Evolutionary conservation across 2,888 invertebrate species (phyloP).

Genomic region (Gastracanthus pulcherrimus): DNA sequence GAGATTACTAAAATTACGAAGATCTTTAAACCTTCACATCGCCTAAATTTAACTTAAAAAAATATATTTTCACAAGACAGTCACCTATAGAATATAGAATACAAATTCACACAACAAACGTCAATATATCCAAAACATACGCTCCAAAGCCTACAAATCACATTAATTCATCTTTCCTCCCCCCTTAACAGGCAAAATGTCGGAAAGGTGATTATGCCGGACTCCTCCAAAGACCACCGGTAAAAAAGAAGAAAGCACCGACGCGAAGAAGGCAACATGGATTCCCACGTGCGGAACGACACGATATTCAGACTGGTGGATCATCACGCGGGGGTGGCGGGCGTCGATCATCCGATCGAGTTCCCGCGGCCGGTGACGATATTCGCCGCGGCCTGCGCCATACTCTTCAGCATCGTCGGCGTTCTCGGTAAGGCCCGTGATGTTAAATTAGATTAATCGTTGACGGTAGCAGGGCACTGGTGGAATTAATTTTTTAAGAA

Average conservation of each 20-base stretch:
- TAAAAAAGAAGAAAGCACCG: background rate
- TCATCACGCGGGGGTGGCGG: too few species aligned
- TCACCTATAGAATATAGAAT: too few species aligned
- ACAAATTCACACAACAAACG: too few species aligned
- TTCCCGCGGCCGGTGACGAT: slow-evolving; percentile 88
- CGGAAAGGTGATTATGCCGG: background rate
- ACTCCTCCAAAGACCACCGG: background rate
- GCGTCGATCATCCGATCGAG: slow-evolving; percentile 50
- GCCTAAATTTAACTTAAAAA: too few species aligned
- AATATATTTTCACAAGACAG: too few species aligned
- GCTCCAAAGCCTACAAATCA: too few species aligned
- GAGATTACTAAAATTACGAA: too few species aligned
- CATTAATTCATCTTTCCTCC: background rate
- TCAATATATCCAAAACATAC: too few species aligned
- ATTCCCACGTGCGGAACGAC: slow-evolving; percentile 50
- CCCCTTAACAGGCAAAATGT: background rate
- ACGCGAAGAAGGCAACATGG: background rate
- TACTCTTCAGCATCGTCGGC: slow-evolving; percentile 88
- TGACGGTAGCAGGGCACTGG: too few species aligned
- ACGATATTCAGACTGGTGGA: slow-evolving; percentile 56
- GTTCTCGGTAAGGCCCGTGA: slow-evolving; percentile 85
- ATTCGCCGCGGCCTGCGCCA: slow-evolving; percentile 88
- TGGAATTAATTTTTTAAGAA: too few species aligned
- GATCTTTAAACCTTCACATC: too few species aligned
- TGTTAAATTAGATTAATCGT: too few species aligned